Percentiles rank a stretch among this genome's conserved stretches.
Evolutionary conservation across 2,113 vertebrate species (phyloP).

Genomic region (rat (Rattus norvegicus)): GRCr8 NC_086025.1:32929501-32930000

Average conservation of each 20-base stretch:
- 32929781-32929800: neutral
- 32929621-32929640: neutral
- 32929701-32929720: neutral
- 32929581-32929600: neutral
- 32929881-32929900: neutral
- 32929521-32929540: conserved; percentile 17
- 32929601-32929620: neutral
- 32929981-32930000: neutral
- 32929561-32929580: neutral
- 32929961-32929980: neutral
- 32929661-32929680: conserved; percentile 20
- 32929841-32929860: neutral
- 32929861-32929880: too few relatives aligned
- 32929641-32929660: neutral
- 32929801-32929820: neutral
- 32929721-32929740: neutral
- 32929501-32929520: conserved; percentile 23
- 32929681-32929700: neutral
- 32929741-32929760: neutral
- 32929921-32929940: neutral
- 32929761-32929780: neutral
- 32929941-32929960: neutral
- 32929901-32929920: neutral
- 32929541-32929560: neutral
- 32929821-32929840: neutral